Percentiles rank a stretch among this genome's conserved stretches.
Conservation (phyloP, 2,888 invertebrate species). For the Stenurella melanura region DNA sequence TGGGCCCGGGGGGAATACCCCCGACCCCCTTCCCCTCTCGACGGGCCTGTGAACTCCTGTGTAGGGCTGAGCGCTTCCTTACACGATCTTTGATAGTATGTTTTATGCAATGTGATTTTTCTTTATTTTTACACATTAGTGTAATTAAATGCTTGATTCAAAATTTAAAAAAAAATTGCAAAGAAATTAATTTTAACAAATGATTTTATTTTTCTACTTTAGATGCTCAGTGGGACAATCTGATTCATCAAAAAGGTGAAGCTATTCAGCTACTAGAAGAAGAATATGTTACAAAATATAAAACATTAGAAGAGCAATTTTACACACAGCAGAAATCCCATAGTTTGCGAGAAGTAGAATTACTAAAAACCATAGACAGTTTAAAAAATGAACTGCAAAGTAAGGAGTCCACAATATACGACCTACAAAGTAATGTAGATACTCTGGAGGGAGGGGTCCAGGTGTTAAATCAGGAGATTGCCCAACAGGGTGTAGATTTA, state of each 20-base stretch:
- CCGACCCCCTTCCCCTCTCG: too few relatives aligned
- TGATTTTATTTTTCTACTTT: constrained; percentile 47
- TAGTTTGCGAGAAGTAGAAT: constrained; percentile 69
- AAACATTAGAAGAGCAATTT: constrained; percentile 73
- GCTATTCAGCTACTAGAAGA: constrained; percentile 78
- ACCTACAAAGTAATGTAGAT: constrained; percentile 72
- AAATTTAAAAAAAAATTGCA: too few relatives aligned
- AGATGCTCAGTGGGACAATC: constrained; percentile 81
- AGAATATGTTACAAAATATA: constrained; percentile 76
- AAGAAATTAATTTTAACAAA: too few relatives aligned
- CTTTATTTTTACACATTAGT: too few relatives aligned
- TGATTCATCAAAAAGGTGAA: constrained; percentile 79
- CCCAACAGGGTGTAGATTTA: constrained; percentile 68
- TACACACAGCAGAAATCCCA: constrained; percentile 71
- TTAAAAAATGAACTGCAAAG: constrained; percentile 70
- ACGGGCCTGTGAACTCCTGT: too few relatives aligned
- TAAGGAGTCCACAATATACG: constrained; percentile 70
- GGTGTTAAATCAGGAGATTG: constrained; percentile 72
- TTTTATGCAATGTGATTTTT: too few relatives aligned
- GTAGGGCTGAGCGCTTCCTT: too few relatives aligned
- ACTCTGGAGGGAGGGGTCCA: constrained; percentile 73
- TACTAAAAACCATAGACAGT: constrained; percentile 71
- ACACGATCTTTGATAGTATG: too few relatives aligned
- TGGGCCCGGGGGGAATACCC: too few relatives aligned
- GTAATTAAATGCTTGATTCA: too few relatives aligned